Percentiles rank a stretch among this genome's conserved stretches.
These are phyloP conservation scores for Galeopsomyia nigrocyanea DNA, from an alignment of 2,888 invertebrate species.

Conservation along the genomic window DNA sequence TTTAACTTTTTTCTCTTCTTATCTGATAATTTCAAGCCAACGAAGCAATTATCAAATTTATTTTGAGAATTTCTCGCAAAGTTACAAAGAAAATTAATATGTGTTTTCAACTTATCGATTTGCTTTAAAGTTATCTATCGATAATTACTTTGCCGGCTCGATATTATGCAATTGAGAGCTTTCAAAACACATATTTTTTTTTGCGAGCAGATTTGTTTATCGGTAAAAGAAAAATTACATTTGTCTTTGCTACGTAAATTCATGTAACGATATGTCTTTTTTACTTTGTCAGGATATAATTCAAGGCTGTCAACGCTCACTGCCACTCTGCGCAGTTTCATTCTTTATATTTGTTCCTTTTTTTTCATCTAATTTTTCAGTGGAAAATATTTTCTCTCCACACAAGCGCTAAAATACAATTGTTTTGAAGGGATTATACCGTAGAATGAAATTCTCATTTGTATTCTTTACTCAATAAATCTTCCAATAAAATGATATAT, in stretches of 20 bases:
- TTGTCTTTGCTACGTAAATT: constrained; percentile 46
- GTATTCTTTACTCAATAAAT: constrained; percentile 30
- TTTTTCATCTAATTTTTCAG: constrained; percentile 26
- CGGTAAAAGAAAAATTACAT: constrained; percentile 31
- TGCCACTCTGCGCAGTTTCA: constrained; percentile 40
- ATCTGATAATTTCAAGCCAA: too few relatives aligned
- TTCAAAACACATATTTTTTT: constrained; percentile 17
- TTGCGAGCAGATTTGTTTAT: constrained; percentile 18
- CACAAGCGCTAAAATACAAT: constrained; percentile 43
- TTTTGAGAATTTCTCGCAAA: too few relatives aligned
- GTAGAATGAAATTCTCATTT: constrained; percentile 42
- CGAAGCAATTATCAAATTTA: too few relatives aligned
- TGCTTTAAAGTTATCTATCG: not conserved
- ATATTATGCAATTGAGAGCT: constrained; percentile 8
- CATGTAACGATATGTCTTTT: constrained; percentile 56
- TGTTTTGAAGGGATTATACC: constrained; percentile 44
- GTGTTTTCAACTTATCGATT: not conserved
- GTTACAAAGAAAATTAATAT: constrained; percentile 8
- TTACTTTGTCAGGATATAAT: constrained; percentile 50
- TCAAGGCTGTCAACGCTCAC: constrained; percentile 46
- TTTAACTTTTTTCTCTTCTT: constrained; percentile 9
- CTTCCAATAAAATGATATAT: constrained; percentile 36
- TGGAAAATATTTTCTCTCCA: constrained; percentile 38
- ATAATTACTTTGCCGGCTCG: constrained; percentile 18
- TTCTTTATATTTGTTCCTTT: constrained; percentile 22